Percentiles rank a stretch among this genome's conserved stretches.
These are phyloP conservation scores for Plebejus argus DNA, from an alignment of 2,888 invertebrate genomes.

Conservation along the genomic window DNA sequence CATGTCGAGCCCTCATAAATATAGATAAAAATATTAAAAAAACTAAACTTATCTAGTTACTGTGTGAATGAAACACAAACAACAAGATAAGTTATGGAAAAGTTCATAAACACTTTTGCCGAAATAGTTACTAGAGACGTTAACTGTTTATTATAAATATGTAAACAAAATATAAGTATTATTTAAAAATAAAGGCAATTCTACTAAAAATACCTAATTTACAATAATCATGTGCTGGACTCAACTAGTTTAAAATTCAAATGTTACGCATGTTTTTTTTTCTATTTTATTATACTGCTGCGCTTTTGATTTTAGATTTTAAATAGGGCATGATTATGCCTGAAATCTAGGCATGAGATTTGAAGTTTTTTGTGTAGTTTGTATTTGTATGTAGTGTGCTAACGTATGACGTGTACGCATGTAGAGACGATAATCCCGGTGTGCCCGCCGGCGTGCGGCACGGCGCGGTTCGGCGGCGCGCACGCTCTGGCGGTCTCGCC, in stretches of 20 bases:
- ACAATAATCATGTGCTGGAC: no score
- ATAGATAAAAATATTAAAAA: neutral
- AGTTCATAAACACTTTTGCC: no score
- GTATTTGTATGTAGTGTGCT: constrained; percentile 27
- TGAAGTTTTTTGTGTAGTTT: constrained; percentile 5
- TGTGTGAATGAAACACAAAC: neutral
- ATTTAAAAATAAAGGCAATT: no score
- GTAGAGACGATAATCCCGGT: constrained; percentile 94
- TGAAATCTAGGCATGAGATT: constrained; percentile 32
- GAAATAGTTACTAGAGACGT: no score
- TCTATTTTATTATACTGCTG: neutral
- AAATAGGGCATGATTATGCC: neutral
- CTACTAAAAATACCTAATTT: no score
- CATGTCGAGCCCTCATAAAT: no score
- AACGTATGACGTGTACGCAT: constrained; percentile 37
- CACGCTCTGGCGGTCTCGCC: constrained; percentile 58
- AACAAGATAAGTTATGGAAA: neutral
- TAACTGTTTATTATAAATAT: no score
- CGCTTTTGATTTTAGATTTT: constrained; percentile 32
- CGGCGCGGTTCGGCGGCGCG: constrained; percentile 82
- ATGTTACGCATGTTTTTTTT: neutral
- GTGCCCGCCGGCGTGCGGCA: constrained; percentile 95
- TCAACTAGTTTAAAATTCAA: neutral
- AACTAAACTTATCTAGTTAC: neutral
- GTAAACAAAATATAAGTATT: no score